Base-by-base conservation (phyloP, 2,888 invertebrate genomes). In the Falcaria lacertinaria region DNA sequence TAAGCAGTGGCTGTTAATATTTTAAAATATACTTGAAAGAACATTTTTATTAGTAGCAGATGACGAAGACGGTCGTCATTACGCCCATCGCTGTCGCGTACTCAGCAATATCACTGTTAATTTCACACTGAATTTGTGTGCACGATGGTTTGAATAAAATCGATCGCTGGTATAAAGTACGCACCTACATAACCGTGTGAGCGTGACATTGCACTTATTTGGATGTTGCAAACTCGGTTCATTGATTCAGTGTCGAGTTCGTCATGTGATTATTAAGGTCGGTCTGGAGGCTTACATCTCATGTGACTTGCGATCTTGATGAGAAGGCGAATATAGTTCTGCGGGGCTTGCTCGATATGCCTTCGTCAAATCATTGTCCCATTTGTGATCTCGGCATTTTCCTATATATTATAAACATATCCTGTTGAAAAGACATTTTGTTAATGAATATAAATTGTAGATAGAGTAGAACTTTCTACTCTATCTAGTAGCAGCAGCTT, bases 81-180 rank as follows among this genome's bases (percentile, higher is more conserved):
- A 11, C 3, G 3, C 11, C 11, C 11, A 11, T 28, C 11, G 28
- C 28, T 28, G 28, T 28, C 11, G 28, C 28, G 11, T 11, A 28
- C 11, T 28, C 28, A 11, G 28, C 11, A 28, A 28, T 28, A 11
- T 11, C 7, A 28, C 28, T 11, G 3, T 7, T 86, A 82, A 86
- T 87, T 87, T 88, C 85, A 87, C 85, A 86, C 77, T 66, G 69
- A 69, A 79, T 85, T 79, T 79, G 74, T 74, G 64, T 58, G 60
- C 54, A 52, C 52, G 60, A 60, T 60, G 52, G 59, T 57, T 64
- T 68, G 50, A 60, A 65, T 65, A 53, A 67, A 70, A 69, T 65
- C 62, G 64, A 72, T 74, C 49, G 55, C 53, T 50, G 46, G 57
- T 60, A 66, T 57, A 52, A 64, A 53, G 51, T 52, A 50, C 48